Evolutionary conservation across 2,797 vertebrate species (phyloP), one percentile per base, ranked within the genome.

Genomic region (Typhlichthys subterraneus): DNA sequence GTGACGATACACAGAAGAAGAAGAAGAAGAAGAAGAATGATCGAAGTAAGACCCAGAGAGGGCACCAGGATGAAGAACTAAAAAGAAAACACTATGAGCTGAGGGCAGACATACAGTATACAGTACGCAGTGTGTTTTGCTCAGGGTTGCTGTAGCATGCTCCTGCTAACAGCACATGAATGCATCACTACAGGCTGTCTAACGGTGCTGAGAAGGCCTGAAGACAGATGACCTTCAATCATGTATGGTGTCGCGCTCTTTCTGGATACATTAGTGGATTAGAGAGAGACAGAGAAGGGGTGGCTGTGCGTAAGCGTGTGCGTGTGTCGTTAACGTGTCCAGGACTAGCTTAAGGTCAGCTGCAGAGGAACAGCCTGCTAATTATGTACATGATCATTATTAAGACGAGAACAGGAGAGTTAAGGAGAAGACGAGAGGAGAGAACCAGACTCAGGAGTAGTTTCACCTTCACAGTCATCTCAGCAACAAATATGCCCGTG

Each of bases 401-500:
- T 77, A 51, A n/a, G 12, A 23, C 53, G 33, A 12, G 47, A 11
- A 31, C n/a, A 11, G 29, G 52, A 19, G 19, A 53, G 38, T 12
- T 12, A 2, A 31, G 13, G 9, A 56, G 14, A 55, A n/a, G 10
- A 2, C 1, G 0, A 47, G 33, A 38, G 2, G 10, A 33, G 2
- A 31, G 31, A 15, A 23, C 13, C n/a, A 12, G n/a, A 23, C 4
- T n/a, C 14, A 19, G 14, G 7, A 12, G 12, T 10, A 48, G 56
- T 63, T 85, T 86, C 91, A 95, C 95, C 94, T 96, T 96, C 38
- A 96, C 78, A 0, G 94, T 95, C 95, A 96, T 96, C 84, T 96
- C 95, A 57, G 93, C 94, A 80, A 95, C 94, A 45, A 96, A 96
- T 84, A 96, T 96, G 62, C 94, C 94, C 47, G 95, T 96, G 87